These are phyloP conservation scores for Escarpia spicata DNA, from an alignment of 2,888 invertebrate species.

Conservation along the genomic window DNA sequence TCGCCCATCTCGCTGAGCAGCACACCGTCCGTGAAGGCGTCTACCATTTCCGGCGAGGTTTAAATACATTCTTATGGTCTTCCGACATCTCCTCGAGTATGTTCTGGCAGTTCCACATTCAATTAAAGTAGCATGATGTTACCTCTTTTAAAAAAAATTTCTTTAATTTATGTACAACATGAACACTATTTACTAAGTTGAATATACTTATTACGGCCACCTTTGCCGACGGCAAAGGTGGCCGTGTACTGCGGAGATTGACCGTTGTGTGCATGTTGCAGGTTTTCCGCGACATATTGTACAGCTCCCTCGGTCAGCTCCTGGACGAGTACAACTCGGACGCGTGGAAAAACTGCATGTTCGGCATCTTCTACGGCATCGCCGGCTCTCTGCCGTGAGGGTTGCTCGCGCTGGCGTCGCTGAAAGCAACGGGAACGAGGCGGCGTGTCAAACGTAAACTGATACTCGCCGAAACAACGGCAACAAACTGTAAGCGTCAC, in stretches of 20 bases:
- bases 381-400: not conserved
- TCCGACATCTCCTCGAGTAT: not conserved
- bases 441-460: not conserved
- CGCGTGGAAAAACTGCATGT: not conserved
- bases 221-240: not conserved
- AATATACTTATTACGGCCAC: too few species aligned
- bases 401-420: not conserved
- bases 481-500: not conserved
- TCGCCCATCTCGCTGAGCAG: slow-evolving; percentile 36
- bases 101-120: too few species aligned
- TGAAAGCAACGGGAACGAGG: not conserved
- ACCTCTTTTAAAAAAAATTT: too few species aligned
- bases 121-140: too few species aligned
- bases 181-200: too few species aligned
- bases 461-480: not conserved
- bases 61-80: not conserved
- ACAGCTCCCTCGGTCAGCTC: not conserved
- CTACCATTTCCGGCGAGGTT: not conserved
- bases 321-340: slow-evolving; percentile 6
- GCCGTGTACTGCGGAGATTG: not conserved
- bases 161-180: too few species aligned
- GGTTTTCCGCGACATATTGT: not conserved
- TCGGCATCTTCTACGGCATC: not conserved
- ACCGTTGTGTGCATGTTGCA: not conserved
- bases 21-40: slow-evolving; percentile 32